A percentile compares a stretch with the other conserved stretches of the same genome.
Evolutionary conservation across 2,797 vertebrate genomes (phyloP).

Genomic region (Spinus pinus): DNA sequence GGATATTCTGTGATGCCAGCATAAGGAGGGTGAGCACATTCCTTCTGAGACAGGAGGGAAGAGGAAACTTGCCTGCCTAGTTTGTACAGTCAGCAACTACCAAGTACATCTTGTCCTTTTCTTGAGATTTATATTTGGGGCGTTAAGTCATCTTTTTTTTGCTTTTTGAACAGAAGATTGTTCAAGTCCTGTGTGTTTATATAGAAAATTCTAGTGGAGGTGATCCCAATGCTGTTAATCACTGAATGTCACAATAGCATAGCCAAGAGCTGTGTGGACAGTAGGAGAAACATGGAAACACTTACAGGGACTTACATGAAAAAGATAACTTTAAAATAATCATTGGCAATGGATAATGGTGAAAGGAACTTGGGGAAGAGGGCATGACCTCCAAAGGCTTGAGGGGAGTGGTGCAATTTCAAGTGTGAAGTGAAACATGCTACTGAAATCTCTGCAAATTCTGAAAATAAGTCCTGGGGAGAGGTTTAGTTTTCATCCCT

Average conservation of each 20-base stretch:
- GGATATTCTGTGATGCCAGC: background rate
- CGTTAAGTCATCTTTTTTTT: accelerated
- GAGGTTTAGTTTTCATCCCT: background rate
- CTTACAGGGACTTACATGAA: background rate
- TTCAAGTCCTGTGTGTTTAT: background rate
- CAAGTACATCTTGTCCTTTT: background rate
- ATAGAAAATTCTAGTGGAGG: background rate
- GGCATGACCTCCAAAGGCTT: background rate
- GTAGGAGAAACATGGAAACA: background rate
- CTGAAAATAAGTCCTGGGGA: background rate
- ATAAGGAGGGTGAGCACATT: background rate
- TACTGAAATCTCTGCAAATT: background rate
- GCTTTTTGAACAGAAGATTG: background rate
- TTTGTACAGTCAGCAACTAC: background rate
- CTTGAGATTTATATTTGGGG: background rate
- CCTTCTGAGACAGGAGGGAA: background rate
- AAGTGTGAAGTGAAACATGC: background rate
- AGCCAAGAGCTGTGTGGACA: background rate
- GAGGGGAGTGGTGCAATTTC: accelerated
- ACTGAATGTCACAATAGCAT: background rate
- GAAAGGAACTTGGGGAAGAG: background rate
- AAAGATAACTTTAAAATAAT: background rate
- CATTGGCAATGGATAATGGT: background rate
- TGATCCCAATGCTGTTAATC: background rate
- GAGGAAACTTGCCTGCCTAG: background rate